Evolutionary conservation across 2,113 vertebrate species (phyloP).

Genomic region (Eolophus roseicapilla): DNA sequence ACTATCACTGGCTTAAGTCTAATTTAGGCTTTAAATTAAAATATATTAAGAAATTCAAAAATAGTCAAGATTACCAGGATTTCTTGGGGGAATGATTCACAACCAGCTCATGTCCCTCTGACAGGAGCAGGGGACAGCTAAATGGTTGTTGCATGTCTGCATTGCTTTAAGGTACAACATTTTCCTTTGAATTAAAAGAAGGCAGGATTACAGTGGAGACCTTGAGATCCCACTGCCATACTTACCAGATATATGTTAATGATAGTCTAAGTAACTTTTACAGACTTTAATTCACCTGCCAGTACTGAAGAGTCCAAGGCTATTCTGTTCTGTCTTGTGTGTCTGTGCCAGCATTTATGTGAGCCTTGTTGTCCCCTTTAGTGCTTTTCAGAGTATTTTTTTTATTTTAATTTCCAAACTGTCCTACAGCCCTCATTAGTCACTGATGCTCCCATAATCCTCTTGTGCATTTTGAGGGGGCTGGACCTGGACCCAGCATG

Average conservation of each 20-base stretch:
- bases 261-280: slow-evolving; percentile 4
- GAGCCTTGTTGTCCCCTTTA: not conserved
- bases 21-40: slow-evolving; percentile 66
- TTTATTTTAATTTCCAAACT: not conserved
- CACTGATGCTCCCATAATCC: not conserved
- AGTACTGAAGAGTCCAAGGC: not conserved
- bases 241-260: slow-evolving; percentile 30
- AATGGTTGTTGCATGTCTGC: slow-evolving; percentile 34
- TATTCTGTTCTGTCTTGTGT: not conserved
- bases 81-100: slow-evolving; percentile 35
- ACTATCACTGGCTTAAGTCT: slow-evolving; percentile 56
- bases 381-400: not conserved
- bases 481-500: not conserved
- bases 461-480: not conserved
- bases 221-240: slow-evolving; percentile 42
- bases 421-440: not conserved
- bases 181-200: slow-evolving; percentile 55
- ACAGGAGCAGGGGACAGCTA: not conserved
- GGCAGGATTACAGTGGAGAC: slow-evolving; percentile 17
- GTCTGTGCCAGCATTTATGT: not conserved
- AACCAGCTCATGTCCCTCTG: slow-evolving; percentile 36
- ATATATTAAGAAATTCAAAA: slow-evolving; percentile 46
- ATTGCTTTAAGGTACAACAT: slow-evolving; percentile 25
- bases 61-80: slow-evolving; percentile 48
- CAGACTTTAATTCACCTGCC: slow-evolving; percentile 35